A percentile compares a stretch with the other conserved stretches of the same genome.
Evolutionary conservation across 2,113 vertebrate species (phyloP).

Genomic region (Lophotis ruficrista): DNA sequence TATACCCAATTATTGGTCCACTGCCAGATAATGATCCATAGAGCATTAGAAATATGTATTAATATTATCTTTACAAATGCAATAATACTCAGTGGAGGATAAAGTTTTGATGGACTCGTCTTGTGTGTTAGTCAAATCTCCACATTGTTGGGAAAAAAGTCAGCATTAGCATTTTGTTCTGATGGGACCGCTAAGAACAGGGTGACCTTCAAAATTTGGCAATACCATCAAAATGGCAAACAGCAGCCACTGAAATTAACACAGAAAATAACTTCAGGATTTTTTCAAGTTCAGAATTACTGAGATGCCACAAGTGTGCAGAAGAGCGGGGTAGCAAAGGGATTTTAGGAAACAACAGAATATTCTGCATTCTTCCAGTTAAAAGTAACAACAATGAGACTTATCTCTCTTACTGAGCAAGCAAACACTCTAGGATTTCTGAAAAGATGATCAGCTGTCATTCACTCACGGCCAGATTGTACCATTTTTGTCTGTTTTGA

Average conservation of each 20-base stretch:
- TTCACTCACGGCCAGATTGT: not conserved
- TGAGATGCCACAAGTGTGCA: not conserved
- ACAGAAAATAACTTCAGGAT: not conserved
- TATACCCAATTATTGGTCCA: slow-evolving; percentile 62
- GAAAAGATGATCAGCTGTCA: not conserved
- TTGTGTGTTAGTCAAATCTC: slow-evolving; percentile 42
- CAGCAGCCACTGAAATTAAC: not conserved
- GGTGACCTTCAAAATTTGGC: slow-evolving; percentile 63
- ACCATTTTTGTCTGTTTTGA: not conserved
- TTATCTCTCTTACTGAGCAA: not conserved
- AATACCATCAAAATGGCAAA: slow-evolving; percentile 17
- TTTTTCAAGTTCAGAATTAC: not conserved
- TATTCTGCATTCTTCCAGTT: not conserved
- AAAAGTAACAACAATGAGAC: not conserved
- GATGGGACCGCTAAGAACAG: slow-evolving; percentile 22
- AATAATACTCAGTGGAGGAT: slow-evolving; percentile 66
- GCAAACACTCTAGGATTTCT: not conserved
- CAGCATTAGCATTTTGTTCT: slow-evolving; percentile 39
- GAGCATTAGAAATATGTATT: slow-evolving; percentile 74
- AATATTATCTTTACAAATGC: slow-evolving; percentile 77
- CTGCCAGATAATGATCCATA: slow-evolving; percentile 76
- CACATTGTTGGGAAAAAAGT: slow-evolving; percentile 6
- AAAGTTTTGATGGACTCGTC: slow-evolving; percentile 63
- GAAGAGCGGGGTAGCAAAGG: not conserved
- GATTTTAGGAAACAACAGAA: not conserved